Conservation (phyloP, 1,140 invertebrate genomes). For the Drosophila bocqueti region DNA sequence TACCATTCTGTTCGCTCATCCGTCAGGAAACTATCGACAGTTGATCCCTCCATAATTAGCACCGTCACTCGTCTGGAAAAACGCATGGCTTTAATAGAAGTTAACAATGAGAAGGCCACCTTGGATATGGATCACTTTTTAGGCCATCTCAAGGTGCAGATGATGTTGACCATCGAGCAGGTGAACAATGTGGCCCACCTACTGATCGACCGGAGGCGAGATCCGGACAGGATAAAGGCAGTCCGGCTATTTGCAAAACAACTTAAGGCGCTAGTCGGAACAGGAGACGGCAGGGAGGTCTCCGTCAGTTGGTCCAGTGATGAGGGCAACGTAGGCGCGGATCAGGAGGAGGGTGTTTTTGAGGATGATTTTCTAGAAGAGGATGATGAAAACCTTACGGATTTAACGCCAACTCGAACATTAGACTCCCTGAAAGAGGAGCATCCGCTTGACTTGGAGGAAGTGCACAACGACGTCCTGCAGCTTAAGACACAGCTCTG, state of each 20-base stretch:
- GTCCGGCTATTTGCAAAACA: slow-evolving; percentile 51
- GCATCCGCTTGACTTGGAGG: slow-evolving; percentile 53
- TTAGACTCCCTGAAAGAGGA: neutral
- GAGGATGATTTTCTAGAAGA: slow-evolving; percentile 34
- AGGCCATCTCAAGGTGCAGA: slow-evolving; percentile 37
- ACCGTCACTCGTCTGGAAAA: slow-evolving; percentile 42
- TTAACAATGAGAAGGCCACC: slow-evolving; percentile 55
- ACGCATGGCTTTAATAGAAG: slow-evolving; percentile 49
- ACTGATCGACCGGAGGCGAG: slow-evolving; percentile 56
- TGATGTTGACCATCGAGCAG: slow-evolving; percentile 69
- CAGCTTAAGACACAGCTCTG: slow-evolving; percentile 70
- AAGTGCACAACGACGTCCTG: slow-evolving; percentile 59
- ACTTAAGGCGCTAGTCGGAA: slow-evolving; percentile 46
- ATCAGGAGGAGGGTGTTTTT: slow-evolving; percentile 18
- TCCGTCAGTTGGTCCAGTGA: slow-evolving; percentile 62
- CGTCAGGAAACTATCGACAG: neutral
- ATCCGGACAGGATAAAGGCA: slow-evolving; percentile 43
- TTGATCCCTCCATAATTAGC: slow-evolving; percentile 29
- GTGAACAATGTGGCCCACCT: slow-evolving; percentile 67
- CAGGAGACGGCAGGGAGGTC: slow-evolving; percentile 20
- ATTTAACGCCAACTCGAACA: slow-evolving; percentile 5
- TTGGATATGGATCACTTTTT: slow-evolving; percentile 41
- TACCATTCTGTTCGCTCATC: slow-evolving; percentile 27
- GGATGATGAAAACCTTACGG: neutral
- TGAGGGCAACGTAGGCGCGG: neutral